These are phyloP conservation scores for Polia nebulosa DNA, from an alignment of 2,888 invertebrate genomes.

Conservation along the genomic window DNA sequence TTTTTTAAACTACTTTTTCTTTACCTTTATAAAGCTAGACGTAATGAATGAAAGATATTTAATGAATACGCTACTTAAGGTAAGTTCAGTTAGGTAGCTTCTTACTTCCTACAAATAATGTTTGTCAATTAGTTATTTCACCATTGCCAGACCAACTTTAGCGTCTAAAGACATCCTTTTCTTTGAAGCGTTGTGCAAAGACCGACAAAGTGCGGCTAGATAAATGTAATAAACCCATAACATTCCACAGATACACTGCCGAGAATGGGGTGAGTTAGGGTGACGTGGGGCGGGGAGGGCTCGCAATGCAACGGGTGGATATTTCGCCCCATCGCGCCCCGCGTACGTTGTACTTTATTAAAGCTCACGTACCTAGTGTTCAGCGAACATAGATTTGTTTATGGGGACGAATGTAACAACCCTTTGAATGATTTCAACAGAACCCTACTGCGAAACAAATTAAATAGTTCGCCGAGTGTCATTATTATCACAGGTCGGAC, in stretches of 20 bases:
- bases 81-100: not conserved
- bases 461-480: not conserved
- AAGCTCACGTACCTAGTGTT: conserved; percentile 8
- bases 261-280: not conserved
- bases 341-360: conserved; percentile 12
- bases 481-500: not conserved
- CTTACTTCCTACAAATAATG: not conserved
- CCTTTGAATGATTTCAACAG: not conserved
- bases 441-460: not conserved
- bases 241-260: not conserved
- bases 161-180: not conserved
- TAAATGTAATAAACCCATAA: not conserved
- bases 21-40: no score
- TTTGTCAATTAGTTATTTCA: not conserved
- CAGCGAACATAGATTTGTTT: conserved; percentile 16
- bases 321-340: not conserved
- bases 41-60: no score
- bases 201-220: not conserved
- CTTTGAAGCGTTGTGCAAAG: not conserved
- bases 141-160: not conserved
- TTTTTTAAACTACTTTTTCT: not conserved
- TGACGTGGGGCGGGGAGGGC: not conserved
- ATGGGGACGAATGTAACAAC: not conserved
- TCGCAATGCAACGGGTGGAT: not conserved
- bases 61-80: not conserved